A percentile compares a stretch with the other conserved stretches of the same genome.
Evolutionary conservation across 2,888 invertebrate species (phyloP).

Genomic region (Piscicola geometra): DNA sequence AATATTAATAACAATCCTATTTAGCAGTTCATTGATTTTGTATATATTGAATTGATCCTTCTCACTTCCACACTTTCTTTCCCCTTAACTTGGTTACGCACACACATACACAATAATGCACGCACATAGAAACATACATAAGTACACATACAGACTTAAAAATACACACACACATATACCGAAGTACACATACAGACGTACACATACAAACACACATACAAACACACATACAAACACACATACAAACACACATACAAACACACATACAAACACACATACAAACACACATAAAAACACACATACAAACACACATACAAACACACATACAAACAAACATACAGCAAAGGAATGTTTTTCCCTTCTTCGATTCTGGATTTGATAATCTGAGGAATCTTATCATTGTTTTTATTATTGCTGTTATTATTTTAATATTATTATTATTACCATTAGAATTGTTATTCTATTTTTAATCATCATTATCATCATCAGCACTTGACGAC

Average conservation of each 20-base stretch:
- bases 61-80: too few species aligned
- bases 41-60: too few species aligned
- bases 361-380: neutral
- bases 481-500: neutral
- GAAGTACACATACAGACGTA: constrained; percentile 5
- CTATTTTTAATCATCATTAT: neutral
- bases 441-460: neutral
- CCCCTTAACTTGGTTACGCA: too few species aligned
- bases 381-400: neutral
- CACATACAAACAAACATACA: neutral
- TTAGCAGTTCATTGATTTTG: too few species aligned
- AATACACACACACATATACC: neutral
- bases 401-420: neutral
- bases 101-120: neutral
- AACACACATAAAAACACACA: constrained; percentile 19
- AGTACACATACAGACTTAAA: neutral
- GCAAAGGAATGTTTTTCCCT: neutral
- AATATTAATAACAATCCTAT: too few species aligned
- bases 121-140: neutral
- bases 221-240: constrained; percentile 16
- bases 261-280: constrained; percentile 17
- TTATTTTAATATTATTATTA: neutral
- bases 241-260: constrained; percentile 14
- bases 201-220: constrained; percentile 18
- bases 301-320: constrained; percentile 12